Percentiles rank a stretch among this genome's conserved stretches.
Conservation (phyloP, 2,888 invertebrate genomes). For the Volucella zonaria region DNA sequence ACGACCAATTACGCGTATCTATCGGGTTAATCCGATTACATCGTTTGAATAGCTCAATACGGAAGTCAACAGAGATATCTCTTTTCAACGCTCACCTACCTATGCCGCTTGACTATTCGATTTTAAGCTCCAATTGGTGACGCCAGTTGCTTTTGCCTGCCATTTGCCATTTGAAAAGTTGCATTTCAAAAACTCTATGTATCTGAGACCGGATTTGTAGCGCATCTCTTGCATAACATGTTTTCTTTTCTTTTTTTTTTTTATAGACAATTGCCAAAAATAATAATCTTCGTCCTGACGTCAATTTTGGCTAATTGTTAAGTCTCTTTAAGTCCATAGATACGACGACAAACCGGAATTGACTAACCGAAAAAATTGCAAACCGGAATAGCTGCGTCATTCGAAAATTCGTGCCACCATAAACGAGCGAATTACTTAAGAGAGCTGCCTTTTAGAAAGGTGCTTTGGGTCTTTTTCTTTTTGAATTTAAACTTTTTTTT, state of each 20-base stretch:
- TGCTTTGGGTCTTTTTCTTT: too few relatives aligned
- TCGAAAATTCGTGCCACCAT: constrained; percentile 2
- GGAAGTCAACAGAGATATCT: constrained; percentile 22
- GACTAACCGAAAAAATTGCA: background rate
- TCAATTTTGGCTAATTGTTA: background rate
- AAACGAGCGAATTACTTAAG: constrained; percentile 22
- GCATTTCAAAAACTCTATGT: too few relatives aligned
- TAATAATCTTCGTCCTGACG: background rate
- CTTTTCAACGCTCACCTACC: background rate
- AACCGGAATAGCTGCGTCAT: constrained; percentile 1
- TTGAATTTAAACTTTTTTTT: too few relatives aligned
- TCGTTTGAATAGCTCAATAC: constrained; percentile 40
- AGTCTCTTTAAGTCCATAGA: background rate
- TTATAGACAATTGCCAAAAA: background rate
- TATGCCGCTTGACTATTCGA: background rate
- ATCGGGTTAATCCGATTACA: constrained; percentile 55
- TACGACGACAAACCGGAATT: constrained; percentile 38
- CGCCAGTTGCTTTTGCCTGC: too few relatives aligned
- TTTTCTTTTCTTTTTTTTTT: background rate
- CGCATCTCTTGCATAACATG: too few relatives aligned
- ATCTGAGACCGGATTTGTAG: too few relatives aligned
- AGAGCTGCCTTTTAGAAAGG: background rate
- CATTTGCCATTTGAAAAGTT: too few relatives aligned
- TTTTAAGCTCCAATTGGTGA: constrained; percentile 16
- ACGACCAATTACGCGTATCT: constrained; percentile 52